Percentiles rank a stretch among this genome's conserved stretches.
Conservation (phyloP, 2,888 invertebrate genomes). For the Panzeria rudis region DNA sequence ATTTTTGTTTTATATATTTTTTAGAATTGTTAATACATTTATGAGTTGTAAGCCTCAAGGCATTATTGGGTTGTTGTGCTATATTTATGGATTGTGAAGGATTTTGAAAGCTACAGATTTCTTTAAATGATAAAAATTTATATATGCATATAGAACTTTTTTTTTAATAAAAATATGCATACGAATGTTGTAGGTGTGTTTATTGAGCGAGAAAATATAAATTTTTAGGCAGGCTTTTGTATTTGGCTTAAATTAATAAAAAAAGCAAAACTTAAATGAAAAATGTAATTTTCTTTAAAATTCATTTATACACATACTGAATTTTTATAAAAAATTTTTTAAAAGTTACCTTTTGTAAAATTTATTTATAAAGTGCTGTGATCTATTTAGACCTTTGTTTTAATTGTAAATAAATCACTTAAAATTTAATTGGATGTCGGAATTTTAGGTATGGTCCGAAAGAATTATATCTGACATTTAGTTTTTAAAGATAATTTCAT, state of each 20-base stretch:
- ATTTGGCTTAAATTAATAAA: neutral
- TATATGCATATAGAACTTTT: constrained; percentile 51
- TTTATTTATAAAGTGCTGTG: no score
- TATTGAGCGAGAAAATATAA: neutral
- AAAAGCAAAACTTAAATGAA: no score
- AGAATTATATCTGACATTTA: no score
- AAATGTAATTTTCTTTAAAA: no score
- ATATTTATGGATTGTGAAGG: constrained; percentile 59
- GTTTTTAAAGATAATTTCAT: no score
- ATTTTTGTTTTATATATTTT: constrained; percentile 51
- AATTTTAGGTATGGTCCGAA: no score
- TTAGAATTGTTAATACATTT: constrained; percentile 73
- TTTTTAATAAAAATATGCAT: constrained; percentile 13
- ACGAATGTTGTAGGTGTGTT: constrained; percentile 67
- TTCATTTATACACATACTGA: neutral
- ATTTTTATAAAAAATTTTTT: no score
- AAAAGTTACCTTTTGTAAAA: no score
- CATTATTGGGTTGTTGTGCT: constrained; percentile 22
- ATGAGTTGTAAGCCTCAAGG: constrained; percentile 67
- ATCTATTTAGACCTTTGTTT: no score
- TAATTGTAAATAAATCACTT: no score
- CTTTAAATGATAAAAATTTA: constrained; percentile 68
- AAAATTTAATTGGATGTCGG: no score
- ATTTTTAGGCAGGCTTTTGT: constrained; percentile 22
- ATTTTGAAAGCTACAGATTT: constrained; percentile 61